Conservation (phyloP, 2,797 vertebrate species). For the Yasuhikotakia modesta region DNA sequence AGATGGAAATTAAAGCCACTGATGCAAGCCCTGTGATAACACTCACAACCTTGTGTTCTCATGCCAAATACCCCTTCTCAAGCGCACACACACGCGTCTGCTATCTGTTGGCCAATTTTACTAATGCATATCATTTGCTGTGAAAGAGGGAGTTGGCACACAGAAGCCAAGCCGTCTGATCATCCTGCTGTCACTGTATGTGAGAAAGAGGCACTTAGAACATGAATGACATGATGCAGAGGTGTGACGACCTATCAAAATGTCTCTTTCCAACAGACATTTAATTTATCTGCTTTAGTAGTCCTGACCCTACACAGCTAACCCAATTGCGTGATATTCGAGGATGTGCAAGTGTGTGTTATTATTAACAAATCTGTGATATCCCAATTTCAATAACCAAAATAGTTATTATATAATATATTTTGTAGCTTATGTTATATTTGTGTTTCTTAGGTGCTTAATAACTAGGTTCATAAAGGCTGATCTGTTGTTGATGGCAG, state of each 20-base stretch:
- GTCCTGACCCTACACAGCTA: not conserved
- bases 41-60: slow-evolving; percentile 35
- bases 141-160: slow-evolving; percentile 30
- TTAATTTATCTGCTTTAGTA: not conserved
- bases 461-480: slow-evolving; percentile 5
- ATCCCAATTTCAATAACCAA: slow-evolving; percentile 3
- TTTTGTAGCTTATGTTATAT: not conserved
- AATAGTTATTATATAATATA: not conserved
- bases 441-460: not conserved
- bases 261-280: not conserved
- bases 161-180: slow-evolving; percentile 3
- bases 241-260: not conserved
- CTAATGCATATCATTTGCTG: slow-evolving; percentile 38
- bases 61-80: slow-evolving; percentile 24
- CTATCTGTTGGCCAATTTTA: slow-evolving; percentile 27
- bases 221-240: slow-evolving; percentile 12
- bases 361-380: not conserved
- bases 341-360: too few relatives aligned
- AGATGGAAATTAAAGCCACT: slow-evolving; percentile 47
- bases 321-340: not conserved
- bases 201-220: too few relatives aligned
- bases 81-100: slow-evolving; percentile 5
- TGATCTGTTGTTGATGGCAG: too few relatives aligned
- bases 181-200: slow-evolving; percentile 19
- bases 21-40: slow-evolving; percentile 34